A percentile compares a stretch with the other conserved stretches of the same genome.
Evolutionary conservation across 2,113 vertebrate genomes (phyloP).

Genomic region (Equus przewalskii): DNA sequence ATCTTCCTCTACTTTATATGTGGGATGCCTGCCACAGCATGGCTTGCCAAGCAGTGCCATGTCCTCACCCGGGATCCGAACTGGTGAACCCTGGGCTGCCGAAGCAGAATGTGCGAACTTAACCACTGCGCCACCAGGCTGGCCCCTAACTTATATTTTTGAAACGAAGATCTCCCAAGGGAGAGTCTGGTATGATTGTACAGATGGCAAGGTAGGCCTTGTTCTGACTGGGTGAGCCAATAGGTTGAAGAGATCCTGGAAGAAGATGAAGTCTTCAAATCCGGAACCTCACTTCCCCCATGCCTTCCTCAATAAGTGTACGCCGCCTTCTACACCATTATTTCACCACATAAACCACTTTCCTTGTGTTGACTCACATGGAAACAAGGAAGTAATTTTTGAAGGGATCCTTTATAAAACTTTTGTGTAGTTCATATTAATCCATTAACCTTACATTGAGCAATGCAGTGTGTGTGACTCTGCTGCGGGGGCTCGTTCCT

Average conservation of each 20-base stretch:
- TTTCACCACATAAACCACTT: not conserved
- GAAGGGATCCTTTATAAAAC: not conserved
- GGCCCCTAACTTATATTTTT: not conserved
- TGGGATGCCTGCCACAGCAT: too few relatives aligned
- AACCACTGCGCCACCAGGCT: too few relatives aligned
- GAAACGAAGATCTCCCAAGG: not conserved
- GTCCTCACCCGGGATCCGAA: too few relatives aligned
- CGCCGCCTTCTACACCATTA: not conserved
- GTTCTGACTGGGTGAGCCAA: not conserved
- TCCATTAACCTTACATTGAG: not conserved
- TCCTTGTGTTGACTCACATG: not conserved
- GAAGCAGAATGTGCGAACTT: too few relatives aligned
- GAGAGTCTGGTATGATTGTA: not conserved
- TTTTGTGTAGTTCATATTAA: not conserved
- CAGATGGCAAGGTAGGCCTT: not conserved
- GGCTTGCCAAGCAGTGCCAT: too few relatives aligned
- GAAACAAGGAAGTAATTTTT: not conserved
- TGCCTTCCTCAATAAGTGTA: not conserved
- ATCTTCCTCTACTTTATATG: too few relatives aligned
- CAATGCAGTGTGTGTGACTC: not conserved
- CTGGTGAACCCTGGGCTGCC: too few relatives aligned
- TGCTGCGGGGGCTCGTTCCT: not conserved
- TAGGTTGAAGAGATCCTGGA: not conserved
- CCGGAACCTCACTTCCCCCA: not conserved
- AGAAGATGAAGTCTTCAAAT: not conserved